Evolutionary conservation across 2,797 vertebrate genomes (phyloP), one percentile per base, ranked within the genome.

Genomic region (Balearica regulorum): DNA sequence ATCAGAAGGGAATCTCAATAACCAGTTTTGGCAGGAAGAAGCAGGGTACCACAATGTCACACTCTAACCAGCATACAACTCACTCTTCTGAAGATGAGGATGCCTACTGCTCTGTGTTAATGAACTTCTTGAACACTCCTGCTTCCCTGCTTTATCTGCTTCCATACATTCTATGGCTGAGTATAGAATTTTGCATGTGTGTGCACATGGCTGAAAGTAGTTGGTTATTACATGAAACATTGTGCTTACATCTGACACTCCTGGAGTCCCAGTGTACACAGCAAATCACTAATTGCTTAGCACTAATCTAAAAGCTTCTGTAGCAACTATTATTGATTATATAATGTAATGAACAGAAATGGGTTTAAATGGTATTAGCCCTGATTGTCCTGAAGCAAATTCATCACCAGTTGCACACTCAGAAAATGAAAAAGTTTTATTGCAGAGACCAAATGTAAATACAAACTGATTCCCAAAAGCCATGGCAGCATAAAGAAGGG

Each of bases 41-140:
- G 3, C 13, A 81, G n/a, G 6, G 33, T 61, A 77, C 18, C 37
- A 62, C 31, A 53, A 4, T 6, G 17, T 33, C 35, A 58, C 28
- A 51, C n/a, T 66, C 77, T 66, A 87, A 90, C 3, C 8, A 3
- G 24, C 51, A 73, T 13, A 54, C 7, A 58, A 22, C 28, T 68
- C 25, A 25, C 6, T 49, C 31, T 66, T 61, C 48, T 20, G 24
- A 79, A 89, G 25, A 64, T 20, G 35, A 58, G 71, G 51, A 76
- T 39, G 33, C 20, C 25, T 57, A 76, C 51, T 0, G 0, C 13
- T 49, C n/a, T 5, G 0, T 11, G 28, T 29, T 22, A 57, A 87
- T 11, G 2, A 64, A 64, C 41, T 73, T 73, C n/a, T 58, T 57
- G 61, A 81, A 51, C 16, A 68, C 51, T 69, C 9, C 16, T 44